These are phyloP conservation scores for Nesoenas mayeri DNA, from an alignment of 2,113 vertebrate species.

Conservation along the genomic window DNA sequence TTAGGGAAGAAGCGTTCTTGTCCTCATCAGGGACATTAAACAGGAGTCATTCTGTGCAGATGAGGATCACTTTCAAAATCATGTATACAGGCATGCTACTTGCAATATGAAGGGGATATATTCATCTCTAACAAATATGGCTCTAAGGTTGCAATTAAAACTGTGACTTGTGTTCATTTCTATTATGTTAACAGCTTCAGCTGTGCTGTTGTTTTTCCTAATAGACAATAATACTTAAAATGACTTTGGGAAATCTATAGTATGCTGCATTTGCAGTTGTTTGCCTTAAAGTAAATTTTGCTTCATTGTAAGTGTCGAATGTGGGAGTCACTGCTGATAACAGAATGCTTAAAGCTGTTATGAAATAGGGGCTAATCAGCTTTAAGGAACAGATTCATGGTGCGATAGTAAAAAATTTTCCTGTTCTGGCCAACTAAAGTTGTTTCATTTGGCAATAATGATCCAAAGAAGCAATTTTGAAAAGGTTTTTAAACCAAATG, in stretches of 20 bases:
- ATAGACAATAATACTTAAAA: conserved; percentile 45
- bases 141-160: conserved; percentile 42
- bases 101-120: not conserved
- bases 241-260: not conserved
- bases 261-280: not conserved
- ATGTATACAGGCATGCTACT: not conserved
- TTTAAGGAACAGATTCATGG: conserved; percentile 2
- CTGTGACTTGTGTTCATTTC: conserved; percentile 13
- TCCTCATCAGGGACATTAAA: not conserved
- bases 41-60: not conserved
- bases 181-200: not conserved
- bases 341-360: not conserved
- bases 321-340: not conserved
- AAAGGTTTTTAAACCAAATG: not conserved
- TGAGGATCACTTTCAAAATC: not conserved
- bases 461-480: not conserved
- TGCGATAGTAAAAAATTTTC: not conserved
- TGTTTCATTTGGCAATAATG: not conserved
- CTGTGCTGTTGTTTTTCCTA: conserved; percentile 15
- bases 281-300: conserved; percentile 42
- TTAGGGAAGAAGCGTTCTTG: not conserved
- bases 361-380: not conserved
- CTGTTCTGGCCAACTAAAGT: not conserved
- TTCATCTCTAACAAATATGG: not conserved
- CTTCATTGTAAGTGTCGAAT: not conserved